Evolutionary conservation across 2,797 vertebrate genomes (phyloP), one percentile per base, ranked within the genome.

Genomic region (Hozukius guyotensis): DNA sequence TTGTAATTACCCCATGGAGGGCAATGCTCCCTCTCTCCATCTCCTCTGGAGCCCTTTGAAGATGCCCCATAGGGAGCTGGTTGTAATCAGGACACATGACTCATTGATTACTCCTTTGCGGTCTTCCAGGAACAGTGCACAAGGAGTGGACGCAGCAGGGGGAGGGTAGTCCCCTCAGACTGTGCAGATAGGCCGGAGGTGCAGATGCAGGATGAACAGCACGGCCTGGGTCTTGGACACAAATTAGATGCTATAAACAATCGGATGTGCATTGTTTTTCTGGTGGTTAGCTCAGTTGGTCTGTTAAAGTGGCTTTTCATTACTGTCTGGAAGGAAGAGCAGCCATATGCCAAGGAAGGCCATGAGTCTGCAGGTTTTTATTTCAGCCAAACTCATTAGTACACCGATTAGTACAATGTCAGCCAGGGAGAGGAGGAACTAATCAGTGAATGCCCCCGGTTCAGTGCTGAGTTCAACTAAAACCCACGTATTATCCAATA

Each of bases 1-100:
- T 78, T 86, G 87, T 93, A 95, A 95, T 95, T 94, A 95, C 92
- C 92, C 94, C 90, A 88, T 87, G 84, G 89, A 93, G 94, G 80
- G 85, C 86, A 91, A 88, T 91, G 83, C 88, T 89, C 70, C 78
- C 81, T 77, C 59, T 85, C 87, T 92, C 86, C 79, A 82, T 90
- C 90, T 89, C 86, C 84, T 92, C 82, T 81, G 66, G 77, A 81
- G 87, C 78, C 82, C 91, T 94, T 93, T 95, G 94, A 94, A 94
- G 93, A 81, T 80, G 89, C 90, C 88, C 93, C 90, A 86, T 87
- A 85, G 91, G 93, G 93, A 93, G 86, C 83, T 88, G 71, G 92
- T 90, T 89, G 87, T 92, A 89, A 93, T 93, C 92, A 91, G 90
- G 86, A 90, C 92, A 93, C 86, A 90, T 95, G 95, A 95, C 88